phyloP scores from a whole-genome alignment of 1,140 invertebrate species.

The Dryas iulia region DNA sequence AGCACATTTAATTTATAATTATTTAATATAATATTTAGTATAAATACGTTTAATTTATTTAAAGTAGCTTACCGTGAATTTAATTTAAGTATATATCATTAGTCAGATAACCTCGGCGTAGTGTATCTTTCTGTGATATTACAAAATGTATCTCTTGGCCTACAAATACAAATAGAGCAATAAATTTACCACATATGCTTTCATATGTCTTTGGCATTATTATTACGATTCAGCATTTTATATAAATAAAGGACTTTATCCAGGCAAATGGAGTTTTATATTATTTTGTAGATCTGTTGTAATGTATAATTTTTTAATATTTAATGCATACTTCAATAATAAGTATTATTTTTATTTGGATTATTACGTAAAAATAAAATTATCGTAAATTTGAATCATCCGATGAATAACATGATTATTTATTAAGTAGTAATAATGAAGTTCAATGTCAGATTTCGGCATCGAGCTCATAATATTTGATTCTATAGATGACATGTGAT shows the following conservation, averaged over 20 bases:
- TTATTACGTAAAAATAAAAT: too few relatives aligned
- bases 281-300: too few relatives aligned
- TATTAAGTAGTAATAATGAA: too few relatives aligned
- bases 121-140: constrained; percentile 24
- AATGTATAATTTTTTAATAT: too few relatives aligned
- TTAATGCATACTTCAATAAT: too few relatives aligned
- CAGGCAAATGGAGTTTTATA: neutral
- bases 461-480: too few relatives aligned
- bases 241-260: neutral
- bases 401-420: too few relatives aligned
- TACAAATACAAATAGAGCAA: constrained; percentile 9
- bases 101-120: constrained; percentile 20
- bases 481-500: too few relatives aligned
- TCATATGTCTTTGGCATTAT: neutral
- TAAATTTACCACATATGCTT: constrained; percentile 13
- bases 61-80: neutral
- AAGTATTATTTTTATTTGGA: too few relatives aligned
- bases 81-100: neutral
- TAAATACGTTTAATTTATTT: neutral
- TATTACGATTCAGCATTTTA: neutral
- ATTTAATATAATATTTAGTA: neutral
- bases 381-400: too few relatives aligned
- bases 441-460: too few relatives aligned
- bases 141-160: constrained; percentile 5
- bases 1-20: neutral